phyloP scores from a whole-genome alignment of 2,888 invertebrate species.

The Drosophila greeni region DNA sequence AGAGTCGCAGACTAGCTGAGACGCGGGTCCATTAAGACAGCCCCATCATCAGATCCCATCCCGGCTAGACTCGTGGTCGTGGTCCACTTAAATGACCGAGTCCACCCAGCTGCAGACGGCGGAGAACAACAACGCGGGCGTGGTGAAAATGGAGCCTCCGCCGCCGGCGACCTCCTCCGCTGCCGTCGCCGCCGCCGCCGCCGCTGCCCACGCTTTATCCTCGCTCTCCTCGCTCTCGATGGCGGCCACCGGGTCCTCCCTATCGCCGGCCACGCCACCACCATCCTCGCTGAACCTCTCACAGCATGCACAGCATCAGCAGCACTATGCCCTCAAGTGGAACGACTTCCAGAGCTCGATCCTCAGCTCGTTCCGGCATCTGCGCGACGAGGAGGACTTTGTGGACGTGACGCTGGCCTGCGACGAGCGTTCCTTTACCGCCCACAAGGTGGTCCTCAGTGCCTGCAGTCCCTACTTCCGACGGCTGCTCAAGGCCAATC shows the following conservation, averaged over 20 bases:
- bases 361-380: constrained; percentile 91
- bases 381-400: constrained; percentile 94
- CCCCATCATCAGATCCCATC: constrained; percentile 17
- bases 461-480: constrained; percentile 96
- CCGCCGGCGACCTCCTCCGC: constrained; percentile 79
- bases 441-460: constrained; percentile 93
- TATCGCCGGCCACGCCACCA: constrained; percentile 64
- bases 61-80: constrained; percentile 24
- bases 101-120: constrained; percentile 79
- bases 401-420: constrained; percentile 95
- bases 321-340: constrained; percentile 95
- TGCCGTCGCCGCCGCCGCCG: constrained; percentile 38
- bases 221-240: constrained; percentile 58
- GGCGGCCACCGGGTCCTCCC: constrained; percentile 57
- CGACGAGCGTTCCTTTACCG: constrained; percentile 92
- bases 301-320: constrained; percentile 76
- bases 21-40: constrained; percentile 58
- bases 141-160: constrained; percentile 80
- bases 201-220: constrained; percentile 55
- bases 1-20: too few species aligned
- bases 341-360: constrained; percentile 96
- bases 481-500: constrained; percentile 91
- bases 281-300: constrained; percentile 46
- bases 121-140: constrained; percentile 79
- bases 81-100: constrained; percentile 78